Percentiles rank a stretch among this genome's conserved stretches.
These are phyloP conservation scores for Lasioglossum calceatum DNA, from an alignment of 2,888 invertebrate genomes.

Conservation along the genomic window DNA sequence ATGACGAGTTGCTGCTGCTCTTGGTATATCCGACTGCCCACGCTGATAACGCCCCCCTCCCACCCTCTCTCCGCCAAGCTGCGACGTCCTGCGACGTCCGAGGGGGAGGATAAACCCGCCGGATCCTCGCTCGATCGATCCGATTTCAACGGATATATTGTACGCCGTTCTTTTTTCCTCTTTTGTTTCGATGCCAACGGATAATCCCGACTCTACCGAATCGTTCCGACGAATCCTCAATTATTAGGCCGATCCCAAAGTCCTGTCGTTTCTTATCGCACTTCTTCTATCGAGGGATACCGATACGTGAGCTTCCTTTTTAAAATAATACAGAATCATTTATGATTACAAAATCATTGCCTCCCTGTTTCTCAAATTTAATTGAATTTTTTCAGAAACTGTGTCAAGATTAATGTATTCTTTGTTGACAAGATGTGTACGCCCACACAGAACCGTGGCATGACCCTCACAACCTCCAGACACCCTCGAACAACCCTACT, in stretches of 20 bases:
- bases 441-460: not conserved
- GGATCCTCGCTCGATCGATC: constrained; percentile 47
- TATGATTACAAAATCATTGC: too few relatives aligned
- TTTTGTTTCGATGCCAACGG: not conserved
- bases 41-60: constrained; percentile 50
- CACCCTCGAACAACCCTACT: not conserved
- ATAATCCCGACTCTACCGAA: not conserved
- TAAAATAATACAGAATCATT: not conserved
- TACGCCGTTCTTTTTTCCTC: not conserved
- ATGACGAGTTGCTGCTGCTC: constrained; percentile 58
- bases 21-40: constrained; percentile 55
- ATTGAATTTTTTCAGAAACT: too few relatives aligned
- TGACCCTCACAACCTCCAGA: not conserved
- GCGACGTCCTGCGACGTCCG: not conserved
- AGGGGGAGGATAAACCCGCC: constrained; percentile 37
- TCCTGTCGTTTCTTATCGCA: not conserved
- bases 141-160: constrained; percentile 14
- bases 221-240: not conserved
- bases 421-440: not conserved
- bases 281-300: not conserved
- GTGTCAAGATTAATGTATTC: too few relatives aligned
- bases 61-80: not conserved
- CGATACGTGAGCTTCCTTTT: too few relatives aligned
- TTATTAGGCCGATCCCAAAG: not conserved
- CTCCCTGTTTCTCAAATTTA: too few relatives aligned